Conservation (phyloP, 2,113 vertebrate species). For the Albula goreensis region DNA sequence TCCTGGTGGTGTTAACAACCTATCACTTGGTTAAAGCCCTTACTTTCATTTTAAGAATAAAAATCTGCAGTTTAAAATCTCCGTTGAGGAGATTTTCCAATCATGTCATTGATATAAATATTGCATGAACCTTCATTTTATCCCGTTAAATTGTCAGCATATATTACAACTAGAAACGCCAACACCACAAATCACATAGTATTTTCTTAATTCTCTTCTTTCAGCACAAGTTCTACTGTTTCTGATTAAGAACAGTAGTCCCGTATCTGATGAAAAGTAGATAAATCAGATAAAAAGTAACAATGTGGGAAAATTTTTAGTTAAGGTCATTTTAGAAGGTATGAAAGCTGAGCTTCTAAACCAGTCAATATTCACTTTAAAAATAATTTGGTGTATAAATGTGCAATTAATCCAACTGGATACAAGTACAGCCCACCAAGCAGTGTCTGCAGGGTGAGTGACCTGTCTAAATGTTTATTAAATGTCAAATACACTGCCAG, state of each 20-base stretch:
- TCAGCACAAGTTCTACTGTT: background rate
- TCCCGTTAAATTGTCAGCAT: background rate
- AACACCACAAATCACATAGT: background rate
- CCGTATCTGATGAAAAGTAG: background rate
- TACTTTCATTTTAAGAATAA: too few relatives aligned
- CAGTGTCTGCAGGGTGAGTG: background rate
- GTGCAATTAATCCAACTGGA: background rate
- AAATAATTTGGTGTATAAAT: background rate
- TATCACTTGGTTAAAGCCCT: too few relatives aligned
- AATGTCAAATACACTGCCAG: background rate
- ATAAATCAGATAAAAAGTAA: background rate
- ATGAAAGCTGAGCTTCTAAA: background rate
- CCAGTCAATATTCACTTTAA: background rate
- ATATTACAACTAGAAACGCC: background rate
- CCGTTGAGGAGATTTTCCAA: too few relatives aligned
- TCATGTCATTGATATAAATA: too few relatives aligned
- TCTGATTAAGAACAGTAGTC: conserved; percentile 21
- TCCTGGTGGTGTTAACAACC: too few relatives aligned
- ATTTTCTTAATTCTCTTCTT: background rate
- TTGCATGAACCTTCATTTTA: too few relatives aligned
- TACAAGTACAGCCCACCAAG: too few relatives aligned
- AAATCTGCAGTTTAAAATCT: too few relatives aligned
- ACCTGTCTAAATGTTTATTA: background rate
- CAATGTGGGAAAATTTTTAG: background rate
- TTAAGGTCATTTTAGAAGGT: background rate